Percentiles rank a stretch among this genome's conserved stretches.
These are phyloP conservation scores for Takifugu ocellatus DNA, from an alignment of 2,797 vertebrate genomes.

Conservation along the genomic window DNA sequence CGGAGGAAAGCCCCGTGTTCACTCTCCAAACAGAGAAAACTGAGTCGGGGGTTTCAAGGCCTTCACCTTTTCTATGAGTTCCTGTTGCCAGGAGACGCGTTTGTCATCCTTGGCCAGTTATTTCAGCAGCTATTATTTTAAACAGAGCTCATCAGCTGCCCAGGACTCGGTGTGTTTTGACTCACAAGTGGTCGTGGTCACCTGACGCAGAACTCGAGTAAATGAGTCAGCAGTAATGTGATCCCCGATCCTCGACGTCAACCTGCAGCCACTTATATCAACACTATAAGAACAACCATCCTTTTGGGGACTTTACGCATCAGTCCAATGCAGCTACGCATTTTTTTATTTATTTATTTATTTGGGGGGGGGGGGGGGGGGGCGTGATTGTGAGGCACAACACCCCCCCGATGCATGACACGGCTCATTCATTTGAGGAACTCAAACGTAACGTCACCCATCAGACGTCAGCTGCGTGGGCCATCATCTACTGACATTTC, in stretches of 20 bases:
- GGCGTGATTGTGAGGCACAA: not conserved
- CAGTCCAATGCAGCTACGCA: too few species aligned
- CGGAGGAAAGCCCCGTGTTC: conserved; percentile 55
- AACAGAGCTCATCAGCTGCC: conserved; percentile 33
- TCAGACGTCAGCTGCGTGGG: not conserved
- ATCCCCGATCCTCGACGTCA: conserved; percentile 37
- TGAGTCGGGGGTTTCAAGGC: conserved; percentile 38
- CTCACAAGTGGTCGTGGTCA: conserved; percentile 46
- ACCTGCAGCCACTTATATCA: conserved; percentile 28
- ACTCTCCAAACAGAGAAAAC: conserved; percentile 34
- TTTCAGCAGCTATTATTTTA: conserved; percentile 41
- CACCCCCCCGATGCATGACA: conserved; percentile 22
- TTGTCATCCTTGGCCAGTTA: conserved; percentile 54
- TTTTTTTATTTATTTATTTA: too few species aligned
- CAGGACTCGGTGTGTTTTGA: conserved; percentile 23
- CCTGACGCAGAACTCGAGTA: conserved; percentile 26
- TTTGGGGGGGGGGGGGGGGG: too few species aligned
- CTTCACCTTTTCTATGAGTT: conserved; percentile 54
- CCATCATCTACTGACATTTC: fast-evolving
- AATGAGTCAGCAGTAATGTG: conserved; percentile 45
- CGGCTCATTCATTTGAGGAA: conserved; percentile 41
- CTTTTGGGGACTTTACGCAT: conserved; percentile 9
- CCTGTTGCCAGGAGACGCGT: conserved; percentile 41
- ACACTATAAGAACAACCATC: conserved; percentile 24
- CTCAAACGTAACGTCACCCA: not conserved